Percentiles rank a stretch among this genome's conserved stretches.
phyloP scores from a whole-genome alignment of 1,140 invertebrate species.

The Aphis gossypii region DNA sequence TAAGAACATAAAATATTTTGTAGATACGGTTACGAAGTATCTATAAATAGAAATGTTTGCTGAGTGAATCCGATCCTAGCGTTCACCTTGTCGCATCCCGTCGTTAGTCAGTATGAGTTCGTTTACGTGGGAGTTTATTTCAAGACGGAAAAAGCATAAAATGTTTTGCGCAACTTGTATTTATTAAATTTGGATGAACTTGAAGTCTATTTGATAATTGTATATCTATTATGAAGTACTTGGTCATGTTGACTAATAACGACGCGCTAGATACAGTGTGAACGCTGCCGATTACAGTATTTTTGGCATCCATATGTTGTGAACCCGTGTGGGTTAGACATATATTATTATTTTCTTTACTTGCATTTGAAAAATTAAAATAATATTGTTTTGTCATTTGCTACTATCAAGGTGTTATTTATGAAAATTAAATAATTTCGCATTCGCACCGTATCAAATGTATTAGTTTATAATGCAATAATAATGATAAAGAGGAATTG shows the following conservation, averaged over 20 bases:
- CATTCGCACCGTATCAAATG: not conserved
- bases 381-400: not conserved
- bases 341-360: not conserved
- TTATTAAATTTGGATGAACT: constrained; percentile 11
- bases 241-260: not conserved
- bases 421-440: constrained; percentile 10
- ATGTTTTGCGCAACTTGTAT: not conserved
- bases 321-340: not conserved
- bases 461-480: constrained; percentile 13
- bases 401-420: not conserved
- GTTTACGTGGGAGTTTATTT: constrained; percentile 17
- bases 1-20: not conserved
- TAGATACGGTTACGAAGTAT: constrained; percentile 37
- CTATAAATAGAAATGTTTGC: constrained; percentile 49
- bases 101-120: not conserved
- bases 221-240: not conserved
- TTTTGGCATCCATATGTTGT: constrained; percentile 22
- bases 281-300: constrained; percentile 33
- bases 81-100: constrained; percentile 54
- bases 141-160: constrained; percentile 17
- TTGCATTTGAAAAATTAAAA: not conserved
- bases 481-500: constrained; percentile 11
- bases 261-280: not conserved
- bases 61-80: constrained; percentile 23
- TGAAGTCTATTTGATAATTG: not conserved